A percentile compares a stretch with the other conserved stretches of the same genome.
These are phyloP conservation scores for Bubo scandiacus DNA, from an alignment of 2,113 vertebrate genomes.

Conservation along the genomic window DNA sequence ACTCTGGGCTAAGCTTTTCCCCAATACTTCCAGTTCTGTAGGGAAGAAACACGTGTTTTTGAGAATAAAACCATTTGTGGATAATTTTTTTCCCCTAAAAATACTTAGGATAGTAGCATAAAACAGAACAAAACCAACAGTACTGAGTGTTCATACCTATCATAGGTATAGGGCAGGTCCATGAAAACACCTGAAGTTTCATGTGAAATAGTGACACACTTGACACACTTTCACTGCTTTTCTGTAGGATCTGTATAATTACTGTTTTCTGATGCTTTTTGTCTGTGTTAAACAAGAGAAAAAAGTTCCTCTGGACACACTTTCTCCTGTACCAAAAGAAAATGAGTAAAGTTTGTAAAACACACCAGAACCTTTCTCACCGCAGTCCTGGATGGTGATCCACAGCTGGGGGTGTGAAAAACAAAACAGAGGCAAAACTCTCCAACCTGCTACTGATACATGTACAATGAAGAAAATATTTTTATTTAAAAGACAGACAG, in stretches of 20 bases:
- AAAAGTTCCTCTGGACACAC: background rate
- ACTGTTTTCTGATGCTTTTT: background rate
- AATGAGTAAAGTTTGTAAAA: conserved; percentile 58
- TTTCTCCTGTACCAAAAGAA: conserved; percentile 37
- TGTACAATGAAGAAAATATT: conserved; percentile 56
- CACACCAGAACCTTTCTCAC: conserved; percentile 46
- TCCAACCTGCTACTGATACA: conserved; percentile 37
- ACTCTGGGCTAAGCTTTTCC: background rate
- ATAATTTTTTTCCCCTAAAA: background rate
- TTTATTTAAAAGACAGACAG: conserved; percentile 68
- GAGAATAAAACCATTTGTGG: background rate
- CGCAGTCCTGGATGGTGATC: conserved; percentile 27
- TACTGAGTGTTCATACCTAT: background rate
- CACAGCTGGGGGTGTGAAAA: conserved; percentile 48
- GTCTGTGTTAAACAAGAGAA: background rate
- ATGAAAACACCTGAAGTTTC: background rate
- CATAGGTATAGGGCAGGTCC: background rate
- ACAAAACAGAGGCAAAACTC: conserved; percentile 46
- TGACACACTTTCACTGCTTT: background rate
- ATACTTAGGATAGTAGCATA: background rate
- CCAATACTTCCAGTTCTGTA: background rate
- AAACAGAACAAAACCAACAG: background rate
- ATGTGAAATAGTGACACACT: background rate
- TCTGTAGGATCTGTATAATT: conserved; percentile 4
- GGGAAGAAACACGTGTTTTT: background rate